These are phyloP conservation scores for Hyppa rectilinea DNA, from an alignment of 2,888 invertebrate species.

Conservation along the genomic window DNA sequence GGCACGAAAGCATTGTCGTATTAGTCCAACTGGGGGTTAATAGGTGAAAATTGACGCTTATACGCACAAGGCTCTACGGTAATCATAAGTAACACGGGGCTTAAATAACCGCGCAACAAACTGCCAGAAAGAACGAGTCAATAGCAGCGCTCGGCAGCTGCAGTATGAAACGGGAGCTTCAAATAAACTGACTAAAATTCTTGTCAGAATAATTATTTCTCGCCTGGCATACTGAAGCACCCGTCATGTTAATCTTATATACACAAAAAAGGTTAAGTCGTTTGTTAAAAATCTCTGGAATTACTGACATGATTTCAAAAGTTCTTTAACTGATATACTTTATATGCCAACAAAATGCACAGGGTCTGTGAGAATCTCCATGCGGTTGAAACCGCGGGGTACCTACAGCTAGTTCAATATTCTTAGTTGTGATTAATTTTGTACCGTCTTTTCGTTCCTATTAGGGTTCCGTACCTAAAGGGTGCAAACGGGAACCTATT, in stretches of 20 bases:
- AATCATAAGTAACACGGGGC: too few species aligned
- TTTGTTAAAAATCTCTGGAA: not conserved
- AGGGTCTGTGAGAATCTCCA: not conserved
- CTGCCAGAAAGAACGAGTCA: not conserved
- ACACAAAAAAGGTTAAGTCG: too few species aligned
- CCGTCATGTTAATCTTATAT: not conserved
- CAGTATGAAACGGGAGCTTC: too few species aligned
- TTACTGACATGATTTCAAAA: not conserved
- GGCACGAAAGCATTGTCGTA: too few species aligned
- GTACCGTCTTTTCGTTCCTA: not conserved
- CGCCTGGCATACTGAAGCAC: not conserved
- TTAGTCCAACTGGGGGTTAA: too few species aligned
- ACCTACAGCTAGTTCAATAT: not conserved
- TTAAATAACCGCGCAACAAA: not conserved
- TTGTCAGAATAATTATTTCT: not conserved
- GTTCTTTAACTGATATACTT: not conserved
- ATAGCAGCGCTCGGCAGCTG: not conserved
- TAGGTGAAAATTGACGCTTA: too few species aligned
- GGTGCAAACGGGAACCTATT: not conserved
- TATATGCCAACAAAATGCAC: not conserved
- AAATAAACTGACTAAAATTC: not conserved
- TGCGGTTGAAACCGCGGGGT: not conserved
- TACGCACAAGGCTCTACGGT: not conserved
- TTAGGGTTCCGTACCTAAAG: not conserved
- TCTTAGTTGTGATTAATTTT: not conserved